Percentiles rank a stretch among this genome's conserved stretches.
These are phyloP conservation scores for Selenia dentaria DNA, from an alignment of 2,888 invertebrate genomes.

Conservation along the genomic window DNA sequence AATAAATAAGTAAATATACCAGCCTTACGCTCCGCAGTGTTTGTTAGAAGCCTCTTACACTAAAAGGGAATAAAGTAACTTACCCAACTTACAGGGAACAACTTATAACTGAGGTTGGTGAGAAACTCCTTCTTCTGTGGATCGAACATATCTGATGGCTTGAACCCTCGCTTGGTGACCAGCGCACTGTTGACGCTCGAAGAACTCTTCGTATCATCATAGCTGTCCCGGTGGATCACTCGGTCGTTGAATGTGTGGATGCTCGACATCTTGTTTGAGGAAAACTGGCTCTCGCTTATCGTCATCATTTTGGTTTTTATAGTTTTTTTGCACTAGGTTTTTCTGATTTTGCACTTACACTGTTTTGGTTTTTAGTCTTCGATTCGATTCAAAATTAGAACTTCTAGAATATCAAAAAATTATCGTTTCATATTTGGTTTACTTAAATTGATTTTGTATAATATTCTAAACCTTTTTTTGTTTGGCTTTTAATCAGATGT, in stretches of 20 bases:
- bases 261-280: slow-evolving; percentile 80
- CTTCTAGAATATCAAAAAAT: too few relatives aligned
- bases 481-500: too few relatives aligned
- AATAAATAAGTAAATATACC: slow-evolving; percentile 32
- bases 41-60: slow-evolving; percentile 62
- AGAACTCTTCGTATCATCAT: slow-evolving; percentile 76
- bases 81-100: slow-evolving; percentile 93
- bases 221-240: slow-evolving; percentile 74
- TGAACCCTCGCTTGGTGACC: slow-evolving; percentile 90
- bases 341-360: slow-evolving; percentile 26
- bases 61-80: slow-evolving; percentile 66
- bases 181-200: slow-evolving; percentile 84
- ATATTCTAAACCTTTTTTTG: too few relatives aligned
- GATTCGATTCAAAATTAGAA: slow-evolving; percentile 9
- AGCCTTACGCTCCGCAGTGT: slow-evolving; percentile 51
- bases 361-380: slow-evolving; percentile 19
- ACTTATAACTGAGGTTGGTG: slow-evolving; percentile 91
- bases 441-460: not conserved
- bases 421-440: too few relatives aligned
- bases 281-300: slow-evolving; percentile 80
- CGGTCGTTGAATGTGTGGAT: slow-evolving; percentile 79
- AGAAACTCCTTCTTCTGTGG: slow-evolving; percentile 92
- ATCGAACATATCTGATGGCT: slow-evolving; percentile 94
- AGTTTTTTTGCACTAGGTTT: slow-evolving; percentile 21
- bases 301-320: slow-evolving; percentile 71